Conservation (phyloP, 2,113 vertebrate genomes). For the Promerops cafer region DNA sequence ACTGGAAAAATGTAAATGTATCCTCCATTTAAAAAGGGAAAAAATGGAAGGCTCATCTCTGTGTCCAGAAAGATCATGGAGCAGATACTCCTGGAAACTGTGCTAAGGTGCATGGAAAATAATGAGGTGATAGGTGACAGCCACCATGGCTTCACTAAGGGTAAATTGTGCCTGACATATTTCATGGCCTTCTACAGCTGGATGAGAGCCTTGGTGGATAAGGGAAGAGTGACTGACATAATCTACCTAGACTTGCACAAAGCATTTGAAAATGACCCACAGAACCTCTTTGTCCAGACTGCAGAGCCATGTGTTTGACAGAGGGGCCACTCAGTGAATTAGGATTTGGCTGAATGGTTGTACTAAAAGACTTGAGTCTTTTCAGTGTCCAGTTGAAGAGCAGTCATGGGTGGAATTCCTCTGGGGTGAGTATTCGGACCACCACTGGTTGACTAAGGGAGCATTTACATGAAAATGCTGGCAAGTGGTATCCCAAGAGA, state of each 20-base stretch:
- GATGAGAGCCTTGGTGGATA: background rate
- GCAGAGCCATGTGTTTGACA: background rate
- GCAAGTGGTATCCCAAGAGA: rapidly evolving
- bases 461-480: background rate
- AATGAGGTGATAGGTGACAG: background rate
- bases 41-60: background rate
- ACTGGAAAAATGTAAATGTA: background rate
- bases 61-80: background rate
- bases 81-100: background rate
- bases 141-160: background rate
- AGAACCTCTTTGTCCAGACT: background rate
- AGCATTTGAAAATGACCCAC: background rate
- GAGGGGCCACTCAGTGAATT: no score
- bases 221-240: background rate
- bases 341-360: background rate
- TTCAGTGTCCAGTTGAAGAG: background rate
- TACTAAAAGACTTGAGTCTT: background rate
- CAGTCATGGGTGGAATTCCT: background rate
- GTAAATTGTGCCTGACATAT: background rate
- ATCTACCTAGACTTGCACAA: background rate
- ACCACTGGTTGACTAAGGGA: background rate
- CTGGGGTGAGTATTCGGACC: rapidly evolving
- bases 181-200: background rate
- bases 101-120: background rate
- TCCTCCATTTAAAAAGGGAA: background rate